Percentiles rank a stretch among this genome's conserved stretches.
phyloP scores from a whole-genome alignment of 2,888 invertebrate species.

The Drosophila nr. perissopoda region DNA sequence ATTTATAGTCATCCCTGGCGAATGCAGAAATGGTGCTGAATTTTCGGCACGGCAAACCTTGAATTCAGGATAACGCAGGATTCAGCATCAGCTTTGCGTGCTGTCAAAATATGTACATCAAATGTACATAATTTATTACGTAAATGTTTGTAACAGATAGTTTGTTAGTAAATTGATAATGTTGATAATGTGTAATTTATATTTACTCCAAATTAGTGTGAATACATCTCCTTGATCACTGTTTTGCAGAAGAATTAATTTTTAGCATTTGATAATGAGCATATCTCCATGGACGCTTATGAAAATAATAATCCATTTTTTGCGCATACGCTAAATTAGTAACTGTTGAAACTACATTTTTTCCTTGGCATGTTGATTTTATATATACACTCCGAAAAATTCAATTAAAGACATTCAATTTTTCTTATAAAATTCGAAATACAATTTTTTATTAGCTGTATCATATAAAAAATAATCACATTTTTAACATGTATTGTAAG shows the following conservation, averaged over 20 bases:
- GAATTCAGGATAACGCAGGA: background rate
- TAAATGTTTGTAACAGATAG: background rate
- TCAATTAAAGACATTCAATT: background rate
- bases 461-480: background rate
- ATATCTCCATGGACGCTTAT: background rate
- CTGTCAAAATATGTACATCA: background rate
- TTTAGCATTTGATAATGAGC: background rate
- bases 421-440: background rate
- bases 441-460: background rate
- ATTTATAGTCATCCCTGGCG: background rate
- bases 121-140: too few species aligned
- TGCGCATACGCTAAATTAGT: background rate
- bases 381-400: background rate
- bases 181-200: background rate
- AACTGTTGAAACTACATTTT: background rate
- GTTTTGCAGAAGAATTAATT: background rate
- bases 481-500: background rate
- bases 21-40: background rate
- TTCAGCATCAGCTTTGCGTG: background rate
- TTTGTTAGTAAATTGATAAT: too few species aligned
- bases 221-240: background rate
- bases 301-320: background rate
- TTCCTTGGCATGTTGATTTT: background rate
- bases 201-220: background rate
- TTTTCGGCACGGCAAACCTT: background rate